Conservation (phyloP, 1,140 invertebrate species). For the Drepana arcuata region DNA sequence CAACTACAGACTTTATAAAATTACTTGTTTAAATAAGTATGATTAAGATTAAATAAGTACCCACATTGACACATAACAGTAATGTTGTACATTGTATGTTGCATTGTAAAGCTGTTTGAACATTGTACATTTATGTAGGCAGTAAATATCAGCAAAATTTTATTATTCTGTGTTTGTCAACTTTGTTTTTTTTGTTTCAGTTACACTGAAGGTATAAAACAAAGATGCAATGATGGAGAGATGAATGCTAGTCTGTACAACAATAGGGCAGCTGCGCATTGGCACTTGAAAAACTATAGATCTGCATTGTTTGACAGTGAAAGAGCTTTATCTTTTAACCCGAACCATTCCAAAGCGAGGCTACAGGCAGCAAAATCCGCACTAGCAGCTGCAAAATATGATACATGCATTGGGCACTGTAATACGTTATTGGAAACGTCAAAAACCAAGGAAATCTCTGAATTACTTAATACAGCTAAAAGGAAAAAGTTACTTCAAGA, state of each 20-base stretch:
- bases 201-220: slow-evolving; percentile 92
- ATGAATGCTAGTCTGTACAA: slow-evolving; percentile 90
- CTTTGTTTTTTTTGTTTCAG: slow-evolving; percentile 35
- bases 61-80: too few relatives aligned
- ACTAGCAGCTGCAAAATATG: slow-evolving; percentile 78
- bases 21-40: too few relatives aligned
- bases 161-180: neutral
- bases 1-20: too few relatives aligned
- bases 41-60: too few relatives aligned
- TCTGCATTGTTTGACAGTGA: slow-evolving; percentile 70
- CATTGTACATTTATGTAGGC: too few relatives aligned
- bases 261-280: slow-evolving; percentile 93
- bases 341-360: slow-evolving; percentile 85
- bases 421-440: slow-evolving; percentile 77
- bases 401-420: slow-evolving; percentile 83
- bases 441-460: slow-evolving; percentile 73
- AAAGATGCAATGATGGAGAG: slow-evolving; percentile 81
- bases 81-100: too few relatives aligned
- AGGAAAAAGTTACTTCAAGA: slow-evolving; percentile 76
- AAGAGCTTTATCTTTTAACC: slow-evolving; percentile 82
- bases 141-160: too few relatives aligned
- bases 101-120: too few relatives aligned
- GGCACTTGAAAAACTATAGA: slow-evolving; percentile 88
- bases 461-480: slow-evolving; percentile 75
- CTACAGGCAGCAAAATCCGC: slow-evolving; percentile 83